A percentile compares a stretch with the other conserved stretches of the same genome.
Evolutionary conservation across 2,888 invertebrate species (phyloP).

Genomic region (Polydrusus pterygomalis): DNA sequence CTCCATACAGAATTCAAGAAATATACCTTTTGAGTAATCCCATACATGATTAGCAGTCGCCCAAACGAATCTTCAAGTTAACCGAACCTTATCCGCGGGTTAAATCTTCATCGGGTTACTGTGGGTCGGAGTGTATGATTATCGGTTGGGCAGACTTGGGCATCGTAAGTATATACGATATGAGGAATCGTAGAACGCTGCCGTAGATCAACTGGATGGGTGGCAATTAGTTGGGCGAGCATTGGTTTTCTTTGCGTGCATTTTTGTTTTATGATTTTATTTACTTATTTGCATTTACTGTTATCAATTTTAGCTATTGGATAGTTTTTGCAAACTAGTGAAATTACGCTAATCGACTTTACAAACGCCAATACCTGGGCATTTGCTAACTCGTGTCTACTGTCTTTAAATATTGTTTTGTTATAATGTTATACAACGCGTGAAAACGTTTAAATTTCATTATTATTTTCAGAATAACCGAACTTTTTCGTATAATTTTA

Average conservation of each 20-base stretch:
- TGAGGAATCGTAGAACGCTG: slow-evolving; percentile 65
- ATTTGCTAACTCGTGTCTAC: no score
- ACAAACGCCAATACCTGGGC: no score
- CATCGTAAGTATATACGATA: slow-evolving; percentile 64
- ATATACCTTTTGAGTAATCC: slow-evolving; percentile 49
- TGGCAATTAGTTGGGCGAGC: slow-evolving; percentile 49
- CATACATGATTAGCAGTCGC: slow-evolving; percentile 37
- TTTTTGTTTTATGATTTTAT: slow-evolving; percentile 9
- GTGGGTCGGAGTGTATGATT: slow-evolving; percentile 69
- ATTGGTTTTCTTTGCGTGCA: slow-evolving; percentile 41
- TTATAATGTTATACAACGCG: no score
- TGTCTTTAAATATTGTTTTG: no score
- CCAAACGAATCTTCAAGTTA: slow-evolving; percentile 24
- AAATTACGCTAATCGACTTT: no score
- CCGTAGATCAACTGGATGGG: slow-evolving; percentile 55
- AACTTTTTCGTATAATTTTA: no score
- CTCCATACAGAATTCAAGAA: slow-evolving; percentile 37
- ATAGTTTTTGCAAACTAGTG: no score
- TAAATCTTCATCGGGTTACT: slow-evolving; percentile 58
- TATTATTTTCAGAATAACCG: no score
- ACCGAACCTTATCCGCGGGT: slow-evolving; percentile 20
- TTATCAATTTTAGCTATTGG: neutral
- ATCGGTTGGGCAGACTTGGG: slow-evolving; percentile 64
- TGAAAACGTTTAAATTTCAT: no score
- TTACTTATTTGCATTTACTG: slow-evolving; percentile 17